Base-by-base conservation (phyloP, 2,113 vertebrate genomes). In the Chinchilla lanigera region DNA sequence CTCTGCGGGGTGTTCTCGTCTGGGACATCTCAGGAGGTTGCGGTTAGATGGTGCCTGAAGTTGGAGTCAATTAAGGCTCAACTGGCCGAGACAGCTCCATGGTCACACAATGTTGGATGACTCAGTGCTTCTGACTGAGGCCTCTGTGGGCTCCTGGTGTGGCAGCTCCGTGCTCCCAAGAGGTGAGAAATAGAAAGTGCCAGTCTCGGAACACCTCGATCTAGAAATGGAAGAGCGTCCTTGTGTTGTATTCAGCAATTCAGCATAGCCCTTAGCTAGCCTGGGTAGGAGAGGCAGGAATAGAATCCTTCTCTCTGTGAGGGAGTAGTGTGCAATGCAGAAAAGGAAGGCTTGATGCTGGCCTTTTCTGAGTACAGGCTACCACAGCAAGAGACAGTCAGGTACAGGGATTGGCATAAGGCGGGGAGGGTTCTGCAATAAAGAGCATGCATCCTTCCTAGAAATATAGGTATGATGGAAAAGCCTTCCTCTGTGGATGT, bases 21-120 rank as follows among this genome's bases (percentile, higher is more conserved):
- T n/a, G 41, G 0, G 47, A 1, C 7, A 2, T 85, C 41, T 71
- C 26, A 38, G 0, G 7, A 6, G 22, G 7, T 67, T 60, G 5
- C 24, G 54, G 12, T 58, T 33, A 87, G 58, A 54, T 54, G 22
- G 26, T 41, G 9, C 12, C 54, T 81, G 20, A 33, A n/a, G 4
- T 28, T 65, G 24, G 65, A 63, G 10, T n/a, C 30, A 12, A 52
- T 20, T 44, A 30, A 73, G 60, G 38, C 7, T 80, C 12, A 33
- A 3, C 5, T 86, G 50, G 41, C 19, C 12, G 11, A 58, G 44
- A 26, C 5, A 28, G 33, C 12, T 2, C 24, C 9, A 44, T 83
- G 1, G 5, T 86, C 24, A n/a, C 22, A 73, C 67, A 47, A 8
- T 7, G 24, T 8, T 47, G 84, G 47, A 38, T 73, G 20, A 52